Evolutionary conservation across 2,797 vertebrate species (phyloP), one percentile per base, ranked within the genome.

Genomic region (Cottoperca gobio): DNA sequence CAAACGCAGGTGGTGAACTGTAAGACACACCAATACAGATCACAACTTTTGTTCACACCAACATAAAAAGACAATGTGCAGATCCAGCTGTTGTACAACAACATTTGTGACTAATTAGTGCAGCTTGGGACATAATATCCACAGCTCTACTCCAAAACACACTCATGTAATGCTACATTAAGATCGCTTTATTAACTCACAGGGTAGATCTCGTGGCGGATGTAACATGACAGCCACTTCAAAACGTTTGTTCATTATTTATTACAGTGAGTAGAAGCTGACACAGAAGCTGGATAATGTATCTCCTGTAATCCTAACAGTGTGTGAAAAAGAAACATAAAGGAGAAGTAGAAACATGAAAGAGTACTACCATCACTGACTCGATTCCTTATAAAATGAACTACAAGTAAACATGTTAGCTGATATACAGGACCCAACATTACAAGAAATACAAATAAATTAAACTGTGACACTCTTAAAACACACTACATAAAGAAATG

Each of bases 31-130:
- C 68, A 55, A 64, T 13, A 74, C 69, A 75, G 16, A 59, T 59
- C 55, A 67, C 60, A 73, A 70, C 50, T 66, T 58, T 65, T 39
- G 72, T 80, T 58, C 73, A 55, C 40, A 78, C 17, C 39, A 49
- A 31, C 53, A 43, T 39, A 24, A 31, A 45, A 58, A 52, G 54
- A 26, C 21, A 55, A 7, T 24, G 11, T 65, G 40, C 40, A 55
- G 19, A 61, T 73, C 2, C 6, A 5, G 31, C 21, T 17, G n/a
- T 19, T 52, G 11, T 39, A 57, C n/a, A 57, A 53, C 31, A 17
- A n/a, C 7, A 16, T 52, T 8, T 54, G 52, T 45, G 8, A 63
- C 9, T 16, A 50, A 35, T 46, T 57, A 35, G 12, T 40, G 16
- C 49, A 61, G 28, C 7, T 52, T 50, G 35, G 55, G 42, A 65